Evolutionary conservation across 30 jellyfish, hydroid and myxozoan species (phyloP).

Genomic region (Hydractinia symbiolongicarpus): DNA sequence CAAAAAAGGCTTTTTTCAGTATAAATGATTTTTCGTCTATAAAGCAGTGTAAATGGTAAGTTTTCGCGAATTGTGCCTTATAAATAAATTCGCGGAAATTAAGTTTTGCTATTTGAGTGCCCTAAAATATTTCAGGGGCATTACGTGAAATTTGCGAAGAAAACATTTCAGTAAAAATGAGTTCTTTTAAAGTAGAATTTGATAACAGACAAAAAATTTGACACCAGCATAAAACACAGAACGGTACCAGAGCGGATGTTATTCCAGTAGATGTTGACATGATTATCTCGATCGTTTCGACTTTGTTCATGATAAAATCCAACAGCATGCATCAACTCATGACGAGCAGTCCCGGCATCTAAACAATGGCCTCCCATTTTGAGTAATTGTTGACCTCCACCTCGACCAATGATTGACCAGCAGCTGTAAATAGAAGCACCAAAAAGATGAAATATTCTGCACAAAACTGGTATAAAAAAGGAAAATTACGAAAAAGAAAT

Average conservation of each 20-base stretch:
- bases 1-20: no score
- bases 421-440: neutral
- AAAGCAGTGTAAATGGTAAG: no score
- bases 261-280: slow-evolving; percentile 18
- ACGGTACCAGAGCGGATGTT: slow-evolving; percentile 12
- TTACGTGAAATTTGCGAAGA: no score
- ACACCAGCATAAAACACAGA: neutral
- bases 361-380: slow-evolving; percentile 13
- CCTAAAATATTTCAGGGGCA: no score
- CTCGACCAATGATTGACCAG: slow-evolving; percentile 32
- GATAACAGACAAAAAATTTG: neutral
- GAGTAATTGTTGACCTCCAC: slow-evolving; percentile 10
- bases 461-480: neutral
- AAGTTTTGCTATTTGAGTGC: no score
- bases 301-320: slow-evolving; percentile 37
- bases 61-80: no score
- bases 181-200: neutral
- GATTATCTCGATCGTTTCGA: slow-evolving; percentile 13
- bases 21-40: no score
- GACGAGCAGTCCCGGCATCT: slow-evolving; percentile 12
- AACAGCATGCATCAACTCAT: slow-evolving; percentile 30
- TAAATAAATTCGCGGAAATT: no score
- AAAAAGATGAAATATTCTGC: neutral
- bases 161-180: neutral
- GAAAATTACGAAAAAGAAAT: neutral